Conservation (phyloP, 2,113 vertebrate genomes). For the Leucosticte australis region DNA sequence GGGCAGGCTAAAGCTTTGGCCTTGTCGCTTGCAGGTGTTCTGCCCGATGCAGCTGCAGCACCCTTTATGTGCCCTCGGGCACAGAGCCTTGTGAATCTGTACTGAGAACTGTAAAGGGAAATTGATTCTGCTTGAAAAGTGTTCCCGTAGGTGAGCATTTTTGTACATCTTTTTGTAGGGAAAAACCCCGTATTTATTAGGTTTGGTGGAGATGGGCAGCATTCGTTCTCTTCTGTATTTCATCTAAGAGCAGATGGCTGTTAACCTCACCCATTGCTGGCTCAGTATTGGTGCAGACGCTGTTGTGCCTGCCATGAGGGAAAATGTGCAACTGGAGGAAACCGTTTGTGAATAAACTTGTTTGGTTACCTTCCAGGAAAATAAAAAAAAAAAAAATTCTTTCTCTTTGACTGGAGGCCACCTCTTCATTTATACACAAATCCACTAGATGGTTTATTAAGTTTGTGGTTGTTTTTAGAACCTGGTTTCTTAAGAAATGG, state of each 20-base stretch:
- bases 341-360: not conserved
- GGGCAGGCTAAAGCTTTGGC: not conserved
- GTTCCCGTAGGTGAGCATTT: not conserved
- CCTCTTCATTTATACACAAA: not conserved
- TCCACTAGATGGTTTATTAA: not conserved
- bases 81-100: not conserved
- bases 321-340: not conserved
- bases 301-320: not conserved
- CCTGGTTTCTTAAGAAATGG: not conserved
- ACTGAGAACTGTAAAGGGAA: not conserved
- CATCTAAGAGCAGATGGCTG: not conserved
- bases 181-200: rapidly evolving
- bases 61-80: not conserved
- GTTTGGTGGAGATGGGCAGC: not conserved
- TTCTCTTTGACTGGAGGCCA: not conserved
- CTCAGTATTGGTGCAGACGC: not conserved
- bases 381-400: not conserved
- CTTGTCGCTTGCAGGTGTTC: not conserved
- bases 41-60: not conserved
- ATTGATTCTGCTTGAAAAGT: not conserved
- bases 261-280: not conserved
- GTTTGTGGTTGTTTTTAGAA: not conserved
- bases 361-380: not conserved
- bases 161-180: not conserved
- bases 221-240: not conserved